Conservation (phyloP, 2,113 vertebrate species). For the Petrocephalus zakoni region DNA sequence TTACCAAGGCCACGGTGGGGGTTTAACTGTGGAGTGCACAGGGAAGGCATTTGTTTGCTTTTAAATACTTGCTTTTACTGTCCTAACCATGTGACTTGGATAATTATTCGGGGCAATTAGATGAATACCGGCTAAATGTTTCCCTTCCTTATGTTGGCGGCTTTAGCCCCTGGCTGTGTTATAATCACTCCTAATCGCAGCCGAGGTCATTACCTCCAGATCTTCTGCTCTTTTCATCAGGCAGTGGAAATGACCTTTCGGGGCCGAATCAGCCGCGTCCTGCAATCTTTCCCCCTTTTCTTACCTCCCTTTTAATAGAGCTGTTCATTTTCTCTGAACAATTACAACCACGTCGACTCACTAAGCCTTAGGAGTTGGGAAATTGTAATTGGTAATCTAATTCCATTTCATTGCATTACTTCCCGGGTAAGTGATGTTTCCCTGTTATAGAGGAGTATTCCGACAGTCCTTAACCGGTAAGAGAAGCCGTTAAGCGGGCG, state of each 20-base stretch:
- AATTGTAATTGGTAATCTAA: background rate
- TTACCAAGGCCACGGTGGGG: background rate
- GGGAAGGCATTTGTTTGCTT: background rate
- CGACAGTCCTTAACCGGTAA: background rate
- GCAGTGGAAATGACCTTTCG: constrained; percentile 63
- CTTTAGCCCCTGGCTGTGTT: constrained; percentile 68
- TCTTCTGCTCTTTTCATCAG: constrained; percentile 63
- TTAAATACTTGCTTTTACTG: constrained; percentile 27
- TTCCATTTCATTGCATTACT: constrained; percentile 9
- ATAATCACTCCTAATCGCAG: constrained; percentile 79
- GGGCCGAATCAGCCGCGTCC: constrained; percentile 48
- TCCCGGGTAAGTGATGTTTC: background rate
- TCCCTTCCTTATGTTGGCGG: constrained; percentile 66
- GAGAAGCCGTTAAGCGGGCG: background rate
- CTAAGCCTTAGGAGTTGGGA: background rate
- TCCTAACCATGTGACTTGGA: constrained; percentile 49
- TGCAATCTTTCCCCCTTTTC: constrained; percentile 10
- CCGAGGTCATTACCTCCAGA: constrained; percentile 71
- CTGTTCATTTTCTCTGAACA: background rate
- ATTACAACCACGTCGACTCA: background rate
- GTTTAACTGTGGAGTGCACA: background rate
- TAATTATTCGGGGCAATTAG: constrained; percentile 73
- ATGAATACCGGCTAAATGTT: constrained; percentile 72
- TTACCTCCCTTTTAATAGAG: constrained; percentile 7
- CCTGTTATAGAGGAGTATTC: background rate